phyloP scores from a whole-genome alignment of 2,888 invertebrate species.

The Dyspetes luteomarginatus region DNA sequence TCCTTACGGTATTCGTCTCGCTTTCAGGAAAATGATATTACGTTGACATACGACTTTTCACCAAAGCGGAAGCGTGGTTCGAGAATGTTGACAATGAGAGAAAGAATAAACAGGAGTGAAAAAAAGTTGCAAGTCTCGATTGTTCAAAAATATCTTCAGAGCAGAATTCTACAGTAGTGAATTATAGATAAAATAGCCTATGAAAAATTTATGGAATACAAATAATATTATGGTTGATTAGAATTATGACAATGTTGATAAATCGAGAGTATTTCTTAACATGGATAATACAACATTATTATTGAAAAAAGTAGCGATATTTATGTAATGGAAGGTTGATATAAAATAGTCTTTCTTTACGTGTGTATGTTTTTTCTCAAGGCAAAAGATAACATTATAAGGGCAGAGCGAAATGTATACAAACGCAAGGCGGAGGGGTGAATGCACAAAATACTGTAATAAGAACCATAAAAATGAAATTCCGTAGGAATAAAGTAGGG shows the following conservation, averaged over 20 bases:
- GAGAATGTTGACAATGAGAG: slow-evolving; percentile 31
- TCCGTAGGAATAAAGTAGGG: slow-evolving; percentile 25
- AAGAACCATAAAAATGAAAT: slow-evolving; percentile 49
- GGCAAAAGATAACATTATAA: not conserved
- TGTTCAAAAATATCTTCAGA: too few species aligned
- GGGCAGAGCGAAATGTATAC: not conserved
- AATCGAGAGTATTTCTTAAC: too few species aligned
- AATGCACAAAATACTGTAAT: slow-evolving; percentile 9
- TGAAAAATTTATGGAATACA: too few species aligned
- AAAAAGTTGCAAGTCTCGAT: too few species aligned
- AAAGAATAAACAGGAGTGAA: slow-evolving; percentile 19
- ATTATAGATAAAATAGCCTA: too few species aligned
- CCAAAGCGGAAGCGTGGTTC: slow-evolving; percentile 41
- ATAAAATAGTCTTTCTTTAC: too few species aligned
- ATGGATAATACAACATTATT: too few species aligned
- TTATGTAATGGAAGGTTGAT: not conserved
- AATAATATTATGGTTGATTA: too few species aligned
- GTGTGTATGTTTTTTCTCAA: not conserved
- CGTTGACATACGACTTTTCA: slow-evolving; percentile 55
- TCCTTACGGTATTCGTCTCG: slow-evolving; percentile 42
- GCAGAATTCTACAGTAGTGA: too few species aligned
- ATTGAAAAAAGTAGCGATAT: not conserved
- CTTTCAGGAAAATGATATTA: slow-evolving; percentile 32
- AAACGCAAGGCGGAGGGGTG: slow-evolving; percentile 7
- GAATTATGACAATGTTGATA: too few species aligned